Conservation (phyloP, 2,888 invertebrate species). For the Cheiracanthium punctorium region DNA sequence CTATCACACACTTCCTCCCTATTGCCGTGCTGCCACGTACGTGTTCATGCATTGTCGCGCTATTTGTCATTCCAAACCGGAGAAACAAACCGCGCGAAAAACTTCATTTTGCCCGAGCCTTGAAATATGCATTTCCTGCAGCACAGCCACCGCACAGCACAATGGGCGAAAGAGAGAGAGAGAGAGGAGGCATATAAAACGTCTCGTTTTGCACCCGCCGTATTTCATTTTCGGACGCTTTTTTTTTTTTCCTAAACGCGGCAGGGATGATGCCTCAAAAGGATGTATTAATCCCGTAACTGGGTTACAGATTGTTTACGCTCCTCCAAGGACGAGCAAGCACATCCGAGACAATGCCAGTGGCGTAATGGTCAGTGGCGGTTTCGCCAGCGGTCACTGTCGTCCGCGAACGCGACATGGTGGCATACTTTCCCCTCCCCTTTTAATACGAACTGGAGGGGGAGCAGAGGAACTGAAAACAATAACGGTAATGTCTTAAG, state of each 20-base stretch:
- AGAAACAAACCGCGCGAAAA: neutral
- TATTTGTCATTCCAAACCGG: neutral
- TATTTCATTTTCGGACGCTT: neutral
- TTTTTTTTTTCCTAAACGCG: no score
- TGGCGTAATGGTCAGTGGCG: neutral
- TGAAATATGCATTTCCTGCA: constrained; percentile 8
- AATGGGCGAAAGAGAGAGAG: neutral
- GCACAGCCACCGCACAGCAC: neutral
- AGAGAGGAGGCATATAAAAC: no score
- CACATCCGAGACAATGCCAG: constrained; percentile 4
- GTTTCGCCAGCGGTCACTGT: constrained; percentile 23
- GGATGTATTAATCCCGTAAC: constrained; percentile 2
- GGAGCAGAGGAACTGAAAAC: neutral
- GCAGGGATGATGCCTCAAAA: neutral
- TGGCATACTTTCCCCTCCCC: constrained; percentile 58
- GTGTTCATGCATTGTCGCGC: neutral
- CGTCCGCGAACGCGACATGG: constrained; percentile 42
- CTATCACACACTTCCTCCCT: neutral
- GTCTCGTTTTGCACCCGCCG: neutral
- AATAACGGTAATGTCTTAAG: neutral
- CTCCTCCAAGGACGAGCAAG: constrained; percentile 32
- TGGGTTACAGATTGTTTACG: constrained; percentile 4
- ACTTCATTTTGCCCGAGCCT: neutral
- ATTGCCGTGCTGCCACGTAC: no score
- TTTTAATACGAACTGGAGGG: no score